Evolutionary conservation across 2,797 vertebrate genomes (phyloP).

Genomic region (Pitangus sulphuratus): DNA sequence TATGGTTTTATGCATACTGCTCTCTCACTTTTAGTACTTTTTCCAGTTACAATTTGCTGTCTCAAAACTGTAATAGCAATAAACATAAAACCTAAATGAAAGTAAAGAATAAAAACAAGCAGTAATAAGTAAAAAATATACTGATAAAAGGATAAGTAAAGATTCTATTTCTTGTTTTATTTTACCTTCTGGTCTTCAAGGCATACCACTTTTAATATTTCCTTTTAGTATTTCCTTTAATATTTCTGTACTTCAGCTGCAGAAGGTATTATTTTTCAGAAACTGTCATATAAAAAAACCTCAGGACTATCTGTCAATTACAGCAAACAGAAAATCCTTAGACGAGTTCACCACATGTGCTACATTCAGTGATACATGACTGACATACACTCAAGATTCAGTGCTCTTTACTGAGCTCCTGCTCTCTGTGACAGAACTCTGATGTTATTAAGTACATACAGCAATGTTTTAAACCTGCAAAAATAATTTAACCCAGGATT

Average conservation of each 20-base stretch:
- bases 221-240: neutral
- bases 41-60: neutral
- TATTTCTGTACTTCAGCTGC: neutral
- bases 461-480: neutral
- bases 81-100: neutral
- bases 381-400: neutral
- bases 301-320: neutral
- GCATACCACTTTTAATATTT: neutral
- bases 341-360: neutral
- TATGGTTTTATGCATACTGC: neutral
- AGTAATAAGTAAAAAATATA: neutral
- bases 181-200: neutral
- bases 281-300: neutral
- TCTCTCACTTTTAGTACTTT: neutral
- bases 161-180: neutral
- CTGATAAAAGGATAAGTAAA: neutral
- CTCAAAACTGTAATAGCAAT: neutral
- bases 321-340: neutral
- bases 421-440: neutral
- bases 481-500: neutral
- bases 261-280: neutral
- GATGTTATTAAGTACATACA: neutral
- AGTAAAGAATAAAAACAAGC: neutral
- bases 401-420: neutral
- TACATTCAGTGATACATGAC: neutral